Evolutionary conservation across 2,113 vertebrate species (phyloP).

Genomic region (Zosterops pallidus): DNA sequence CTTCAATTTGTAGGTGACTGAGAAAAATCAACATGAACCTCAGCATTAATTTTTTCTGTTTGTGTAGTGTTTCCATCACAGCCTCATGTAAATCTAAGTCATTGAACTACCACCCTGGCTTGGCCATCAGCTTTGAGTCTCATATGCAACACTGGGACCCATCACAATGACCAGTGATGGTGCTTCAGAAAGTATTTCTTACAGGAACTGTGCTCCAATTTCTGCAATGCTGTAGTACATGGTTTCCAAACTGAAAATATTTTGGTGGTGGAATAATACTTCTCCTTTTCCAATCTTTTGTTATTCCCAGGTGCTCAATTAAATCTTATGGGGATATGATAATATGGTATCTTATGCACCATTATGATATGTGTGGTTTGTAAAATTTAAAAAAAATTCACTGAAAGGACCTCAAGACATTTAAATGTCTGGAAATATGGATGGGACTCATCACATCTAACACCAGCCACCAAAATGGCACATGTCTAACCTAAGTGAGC

Average conservation of each 20-base stretch:
- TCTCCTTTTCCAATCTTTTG: neutral
- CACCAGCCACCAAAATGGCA: neutral
- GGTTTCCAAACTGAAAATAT: neutral
- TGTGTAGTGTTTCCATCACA: neutral
- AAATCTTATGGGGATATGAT: neutral
- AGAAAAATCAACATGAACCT: neutral
- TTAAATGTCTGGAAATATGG: neutral
- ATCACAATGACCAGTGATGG: neutral
- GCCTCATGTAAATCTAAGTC: neutral
- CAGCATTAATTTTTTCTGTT: neutral
- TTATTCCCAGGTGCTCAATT: neutral
- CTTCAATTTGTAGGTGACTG: neutral
- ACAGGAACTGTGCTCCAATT: neutral
- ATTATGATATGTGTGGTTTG: neutral
- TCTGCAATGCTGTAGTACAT: neutral
- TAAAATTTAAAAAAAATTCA: neutral
- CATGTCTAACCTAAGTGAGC: neutral
- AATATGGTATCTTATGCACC: neutral
- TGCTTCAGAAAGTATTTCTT: neutral
- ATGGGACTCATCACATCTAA: neutral
- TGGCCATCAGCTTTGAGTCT: accelerated
- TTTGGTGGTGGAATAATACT: neutral
- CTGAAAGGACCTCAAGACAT: neutral
- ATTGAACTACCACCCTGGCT: neutral
- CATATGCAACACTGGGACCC: neutral